Conservation (phyloP, 1,140 invertebrate genomes). For the Drosophila erecta region DNA sequence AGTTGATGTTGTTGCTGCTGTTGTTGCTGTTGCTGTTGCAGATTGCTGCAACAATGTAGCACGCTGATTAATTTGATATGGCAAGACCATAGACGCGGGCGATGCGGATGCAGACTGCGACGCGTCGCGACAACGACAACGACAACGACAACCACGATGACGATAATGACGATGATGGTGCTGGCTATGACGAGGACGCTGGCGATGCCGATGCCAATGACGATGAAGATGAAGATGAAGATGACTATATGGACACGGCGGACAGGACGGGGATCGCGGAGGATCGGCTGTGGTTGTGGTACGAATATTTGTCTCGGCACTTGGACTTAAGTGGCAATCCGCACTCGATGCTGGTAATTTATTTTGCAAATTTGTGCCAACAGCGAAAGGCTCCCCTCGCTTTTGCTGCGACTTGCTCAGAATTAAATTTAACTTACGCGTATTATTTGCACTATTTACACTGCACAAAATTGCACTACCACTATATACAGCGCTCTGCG, state of each 20-base stretch:
- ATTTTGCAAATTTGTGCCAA: constrained; percentile 78
- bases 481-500: constrained; percentile 56
- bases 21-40: constrained; percentile 42
- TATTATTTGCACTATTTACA: constrained; percentile 82
- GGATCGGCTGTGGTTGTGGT: constrained; percentile 13
- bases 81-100: constrained; percentile 76
- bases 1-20: constrained; percentile 42
- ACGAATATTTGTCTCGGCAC: constrained; percentile 54
- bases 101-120: constrained; percentile 53
- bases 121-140: constrained; percentile 62
- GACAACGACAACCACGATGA: constrained; percentile 13
- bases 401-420: constrained; percentile 52
- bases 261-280: constrained; percentile 8
- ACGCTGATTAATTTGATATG: constrained; percentile 83
- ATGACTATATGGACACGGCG: constrained; percentile 7
- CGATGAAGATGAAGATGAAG: constrained; percentile 13
- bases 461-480: constrained; percentile 64
- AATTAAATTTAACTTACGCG: constrained; percentile 77
- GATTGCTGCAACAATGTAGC: constrained; percentile 80
- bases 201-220: constrained; percentile 12
- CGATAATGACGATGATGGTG: constrained; percentile 5
- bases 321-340: constrained; percentile 63
- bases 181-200: constrained; percentile 11
- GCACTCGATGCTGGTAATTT: constrained; percentile 75
- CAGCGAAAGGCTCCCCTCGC: constrained; percentile 27